A percentile compares a stretch with the other conserved stretches of the same genome.
Conservation (phyloP, 1,140 invertebrate genomes). For the Eufriesea mexicana region DNA sequence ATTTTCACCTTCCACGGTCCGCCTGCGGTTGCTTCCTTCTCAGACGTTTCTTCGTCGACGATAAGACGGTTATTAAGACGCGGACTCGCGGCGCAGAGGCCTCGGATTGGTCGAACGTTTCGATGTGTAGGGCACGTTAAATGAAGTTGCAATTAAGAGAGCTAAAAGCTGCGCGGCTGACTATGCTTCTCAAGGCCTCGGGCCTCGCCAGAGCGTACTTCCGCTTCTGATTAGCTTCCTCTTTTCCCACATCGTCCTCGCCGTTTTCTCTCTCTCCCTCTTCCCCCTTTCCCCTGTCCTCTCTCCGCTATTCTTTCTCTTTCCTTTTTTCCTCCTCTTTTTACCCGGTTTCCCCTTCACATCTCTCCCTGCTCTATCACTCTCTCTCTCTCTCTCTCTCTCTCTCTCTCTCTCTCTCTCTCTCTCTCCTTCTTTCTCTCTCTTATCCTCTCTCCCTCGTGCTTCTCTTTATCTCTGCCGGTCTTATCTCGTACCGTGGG, state of each 20-base stretch:
- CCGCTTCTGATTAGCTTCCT: slow-evolving; percentile 83
- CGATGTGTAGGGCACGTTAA: slow-evolving; percentile 67
- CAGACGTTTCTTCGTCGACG: slow-evolving; percentile 41
- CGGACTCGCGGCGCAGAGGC: slow-evolving; percentile 37
- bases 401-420: background rate
- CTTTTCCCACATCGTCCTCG: slow-evolving; percentile 80
- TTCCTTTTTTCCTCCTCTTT: slow-evolving; percentile 75
- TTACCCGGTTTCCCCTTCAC: slow-evolving; percentile 34
- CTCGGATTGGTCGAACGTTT: slow-evolving; percentile 53
- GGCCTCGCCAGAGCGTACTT: slow-evolving; percentile 80
- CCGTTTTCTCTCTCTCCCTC: slow-evolving; percentile 53
- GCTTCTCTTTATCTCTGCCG: slow-evolving; percentile 60
- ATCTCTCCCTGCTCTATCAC: slow-evolving; percentile 43
- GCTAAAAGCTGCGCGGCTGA: slow-evolving; percentile 76
- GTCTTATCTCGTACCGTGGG: slow-evolving; percentile 75
- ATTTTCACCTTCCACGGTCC: slow-evolving; percentile 57
- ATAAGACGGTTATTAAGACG: slow-evolving; percentile 66
- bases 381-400: slow-evolving; percentile 1
- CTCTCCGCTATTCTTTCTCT: slow-evolving; percentile 50
- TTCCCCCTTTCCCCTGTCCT: slow-evolving; percentile 29
- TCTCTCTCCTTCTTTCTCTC: background rate
- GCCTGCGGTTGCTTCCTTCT: slow-evolving; percentile 44
- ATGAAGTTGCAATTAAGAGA: slow-evolving; percentile 81
- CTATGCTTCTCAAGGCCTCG: slow-evolving; percentile 77
- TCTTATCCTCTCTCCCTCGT: slow-evolving; percentile 38